These are phyloP conservation scores for Odontamblyopus rebecca DNA, from an alignment of 2,797 vertebrate species.

Conservation along the genomic window DNA sequence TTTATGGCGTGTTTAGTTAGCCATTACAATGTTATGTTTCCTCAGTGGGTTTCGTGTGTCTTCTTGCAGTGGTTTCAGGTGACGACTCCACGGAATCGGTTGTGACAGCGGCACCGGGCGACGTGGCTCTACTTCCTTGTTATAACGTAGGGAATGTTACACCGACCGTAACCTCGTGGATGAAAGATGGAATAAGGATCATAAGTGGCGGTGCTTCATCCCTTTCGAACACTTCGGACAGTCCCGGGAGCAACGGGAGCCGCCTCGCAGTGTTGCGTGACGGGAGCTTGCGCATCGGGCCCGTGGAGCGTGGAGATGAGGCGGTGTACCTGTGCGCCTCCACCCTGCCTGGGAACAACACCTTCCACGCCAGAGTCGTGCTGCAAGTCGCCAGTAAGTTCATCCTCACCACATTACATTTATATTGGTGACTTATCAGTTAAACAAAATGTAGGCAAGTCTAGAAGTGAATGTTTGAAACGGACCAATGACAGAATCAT, in stretches of 20 bases:
- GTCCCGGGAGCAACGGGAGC: fast-evolving
- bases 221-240: background rate
- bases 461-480: too few relatives aligned
- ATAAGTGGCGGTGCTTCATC: background rate
- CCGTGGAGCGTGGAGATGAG: slow-evolving; percentile 70
- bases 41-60: background rate
- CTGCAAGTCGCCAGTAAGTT: slow-evolving; percentile 83
- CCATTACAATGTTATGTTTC: background rate
- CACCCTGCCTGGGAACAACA: slow-evolving; percentile 27
- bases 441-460: too few relatives aligned
- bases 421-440: background rate
- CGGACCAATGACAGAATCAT: too few relatives aligned
- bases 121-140: slow-evolving; percentile 73
- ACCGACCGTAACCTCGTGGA: slow-evolving; percentile 73
- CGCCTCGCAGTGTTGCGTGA: slow-evolving; percentile 69
- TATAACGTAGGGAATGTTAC: slow-evolving; percentile 42
- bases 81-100: slow-evolving; percentile 13
- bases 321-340: slow-evolving; percentile 82
- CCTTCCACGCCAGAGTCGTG: slow-evolving; percentile 50
- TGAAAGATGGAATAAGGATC: slow-evolving; percentile 53
- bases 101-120: slow-evolving; percentile 47
- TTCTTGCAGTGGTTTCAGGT: slow-evolving; percentile 38
- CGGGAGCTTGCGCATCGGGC: slow-evolving; percentile 74
- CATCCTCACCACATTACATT: background rate
- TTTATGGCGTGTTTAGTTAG: background rate